Percentiles rank a stretch among this genome's conserved stretches.
Evolutionary conservation across 2,113 vertebrate species (phyloP).

Genomic region (Poeciliopsis prolifica): DNA sequence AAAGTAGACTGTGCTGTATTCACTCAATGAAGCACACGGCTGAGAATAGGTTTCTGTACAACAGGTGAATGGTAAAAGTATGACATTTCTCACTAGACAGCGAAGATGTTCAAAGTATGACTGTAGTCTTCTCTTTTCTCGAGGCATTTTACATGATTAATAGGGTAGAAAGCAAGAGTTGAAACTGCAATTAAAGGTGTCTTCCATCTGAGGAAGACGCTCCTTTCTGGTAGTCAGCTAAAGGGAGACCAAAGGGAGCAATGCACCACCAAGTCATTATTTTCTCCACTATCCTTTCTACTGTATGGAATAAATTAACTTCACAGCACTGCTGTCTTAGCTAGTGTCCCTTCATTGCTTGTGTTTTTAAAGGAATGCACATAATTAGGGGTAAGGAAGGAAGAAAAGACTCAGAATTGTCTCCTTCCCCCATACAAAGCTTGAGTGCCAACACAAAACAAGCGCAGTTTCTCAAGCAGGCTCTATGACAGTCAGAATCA

Average conservation of each 20-base stretch:
- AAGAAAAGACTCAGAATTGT: constrained; percentile 81
- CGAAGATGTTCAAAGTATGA: constrained; percentile 19
- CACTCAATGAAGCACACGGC: constrained; percentile 58
- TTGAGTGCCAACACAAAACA: constrained; percentile 78
- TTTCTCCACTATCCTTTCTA: constrained; percentile 60
- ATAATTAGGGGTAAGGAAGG: constrained; percentile 83
- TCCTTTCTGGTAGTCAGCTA: constrained; percentile 64
- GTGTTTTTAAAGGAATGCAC: constrained; percentile 73
- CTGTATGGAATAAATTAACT: constrained; percentile 77
- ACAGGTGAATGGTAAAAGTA: constrained; percentile 31
- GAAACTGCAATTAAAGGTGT: constrained; percentile 74
- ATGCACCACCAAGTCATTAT: constrained; percentile 74
- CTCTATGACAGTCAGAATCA: constrained; percentile 50
- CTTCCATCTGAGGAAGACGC: constrained; percentile 63
- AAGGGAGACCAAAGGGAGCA: constrained; percentile 63
- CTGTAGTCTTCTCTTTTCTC: constrained; percentile 29
- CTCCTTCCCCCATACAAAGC: constrained; percentile 80
- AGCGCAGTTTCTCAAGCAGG: constrained; percentile 61
- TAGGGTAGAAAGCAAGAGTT: constrained; percentile 48
- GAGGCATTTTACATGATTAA: constrained; percentile 65
- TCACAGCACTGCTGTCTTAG: constrained; percentile 77
- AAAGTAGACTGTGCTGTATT: constrained; percentile 24
- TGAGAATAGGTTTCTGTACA: constrained; percentile 27
- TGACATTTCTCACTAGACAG: constrained; percentile 33
- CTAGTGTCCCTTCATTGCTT: constrained; percentile 73